A percentile compares a stretch with the other conserved stretches of the same genome.
phyloP scores from a whole-genome alignment of 2,888 invertebrate genomes.

The Andrena dorsata region DNA sequence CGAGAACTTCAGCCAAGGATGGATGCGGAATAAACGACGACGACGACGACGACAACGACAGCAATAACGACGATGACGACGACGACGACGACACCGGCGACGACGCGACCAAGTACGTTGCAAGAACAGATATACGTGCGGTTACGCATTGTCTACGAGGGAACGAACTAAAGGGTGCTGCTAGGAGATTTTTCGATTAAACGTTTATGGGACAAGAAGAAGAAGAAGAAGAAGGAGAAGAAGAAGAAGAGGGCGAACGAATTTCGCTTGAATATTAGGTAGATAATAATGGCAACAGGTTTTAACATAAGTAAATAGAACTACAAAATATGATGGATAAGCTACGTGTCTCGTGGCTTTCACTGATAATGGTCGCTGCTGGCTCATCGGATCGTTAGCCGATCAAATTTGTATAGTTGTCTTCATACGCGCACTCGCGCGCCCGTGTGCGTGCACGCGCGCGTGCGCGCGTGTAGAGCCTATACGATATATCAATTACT shows the following conservation, averaged over 20 bases:
- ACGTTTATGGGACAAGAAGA: conserved; percentile 66
- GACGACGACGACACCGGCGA: too few species aligned
- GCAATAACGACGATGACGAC: too few species aligned
- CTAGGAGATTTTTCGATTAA: neutral
- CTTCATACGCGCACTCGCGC: conserved; percentile 26
- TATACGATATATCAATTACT: conserved; percentile 21
- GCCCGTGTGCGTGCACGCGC: conserved; percentile 8
- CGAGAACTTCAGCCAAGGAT: neutral
- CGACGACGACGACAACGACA: neutral
- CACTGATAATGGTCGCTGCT: conserved; percentile 85
- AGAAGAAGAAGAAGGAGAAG: neutral
- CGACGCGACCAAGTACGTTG: too few species aligned
- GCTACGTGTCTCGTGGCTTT: conserved; percentile 79
- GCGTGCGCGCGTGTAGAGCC: conserved; percentile 3
- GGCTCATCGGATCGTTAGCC: conserved; percentile 81
- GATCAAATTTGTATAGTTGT: conserved; percentile 58
- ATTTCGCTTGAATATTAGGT: conserved; percentile 49
- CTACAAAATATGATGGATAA: conserved; percentile 64
- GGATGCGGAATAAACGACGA: conserved; percentile 15
- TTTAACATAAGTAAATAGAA: conserved; percentile 51
- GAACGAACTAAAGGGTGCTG: conserved; percentile 22
- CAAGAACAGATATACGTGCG: neutral
- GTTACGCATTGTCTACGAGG: conserved; percentile 10
- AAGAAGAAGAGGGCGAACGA: conserved; percentile 65
- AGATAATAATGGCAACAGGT: conserved; percentile 51